Conservation (phyloP, 1,140 invertebrate genomes). For the Tachypleus tridentatus region DNA sequence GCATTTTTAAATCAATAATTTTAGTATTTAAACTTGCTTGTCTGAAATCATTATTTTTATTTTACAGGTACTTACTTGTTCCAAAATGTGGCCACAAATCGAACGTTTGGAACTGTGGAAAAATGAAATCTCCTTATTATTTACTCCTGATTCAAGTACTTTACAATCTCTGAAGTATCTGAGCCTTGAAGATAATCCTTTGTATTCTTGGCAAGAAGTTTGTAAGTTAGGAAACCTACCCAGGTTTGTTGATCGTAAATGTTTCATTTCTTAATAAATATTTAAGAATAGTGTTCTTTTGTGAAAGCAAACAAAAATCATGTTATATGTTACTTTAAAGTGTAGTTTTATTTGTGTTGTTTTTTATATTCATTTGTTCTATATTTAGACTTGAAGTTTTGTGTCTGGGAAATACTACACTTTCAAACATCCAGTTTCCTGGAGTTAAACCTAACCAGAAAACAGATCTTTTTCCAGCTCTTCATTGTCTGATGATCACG, state of each 20-base stretch:
- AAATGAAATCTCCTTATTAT: conserved; percentile 40
- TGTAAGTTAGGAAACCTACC: conserved; percentile 50
- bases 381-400: conserved; percentile 30
- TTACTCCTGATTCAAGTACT: conserved; percentile 29
- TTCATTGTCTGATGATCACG: conserved; percentile 39
- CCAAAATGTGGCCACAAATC: conserved; percentile 56
- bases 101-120: conserved; percentile 45
- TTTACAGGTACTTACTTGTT: conserved; percentile 45
- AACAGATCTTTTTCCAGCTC: conserved; percentile 38
- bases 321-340: too few species aligned
- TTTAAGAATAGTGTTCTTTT: background rate
- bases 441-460: conserved; percentile 33
- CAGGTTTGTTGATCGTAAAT: conserved; percentile 33
- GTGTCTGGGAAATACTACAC: conserved; percentile 24
- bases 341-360: conserved; percentile 13
- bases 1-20: background rate
- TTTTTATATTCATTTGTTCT: background rate
- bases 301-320: background rate
- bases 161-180: conserved; percentile 43
- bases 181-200: conserved; percentile 63
- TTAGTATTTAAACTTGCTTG: background rate
- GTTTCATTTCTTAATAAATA: background rate
- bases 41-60: background rate
- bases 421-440: conserved; percentile 32
- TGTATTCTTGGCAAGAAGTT: conserved; percentile 60